A percentile compares a stretch with the other conserved stretches of the same genome.
These are phyloP conservation scores for Coremacera marginata DNA, from an alignment of 2,888 invertebrate species.

Conservation along the genomic window DNA sequence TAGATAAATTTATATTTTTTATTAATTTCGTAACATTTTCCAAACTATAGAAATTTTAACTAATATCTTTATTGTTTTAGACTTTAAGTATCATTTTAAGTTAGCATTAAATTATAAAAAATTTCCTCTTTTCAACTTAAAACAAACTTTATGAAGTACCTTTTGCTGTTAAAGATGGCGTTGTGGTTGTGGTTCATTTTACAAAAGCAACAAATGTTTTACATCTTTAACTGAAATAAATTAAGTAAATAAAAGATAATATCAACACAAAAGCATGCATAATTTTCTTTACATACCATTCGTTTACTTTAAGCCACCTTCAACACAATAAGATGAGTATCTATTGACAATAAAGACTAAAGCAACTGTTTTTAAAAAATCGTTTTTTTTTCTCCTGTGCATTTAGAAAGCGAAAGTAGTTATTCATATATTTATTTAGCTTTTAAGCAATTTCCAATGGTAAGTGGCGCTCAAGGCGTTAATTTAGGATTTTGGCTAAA, in stretches of 20 bases:
- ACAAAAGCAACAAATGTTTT: neutral
- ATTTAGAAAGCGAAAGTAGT: slow-evolving; percentile 32
- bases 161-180: neutral
- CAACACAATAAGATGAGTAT: too few species aligned
- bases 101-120: too few species aligned
- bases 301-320: too few species aligned
- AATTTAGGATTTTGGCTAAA: neutral
- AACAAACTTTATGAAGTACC: neutral
- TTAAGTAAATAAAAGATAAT: neutral
- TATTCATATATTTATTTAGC: neutral
- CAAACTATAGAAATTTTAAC: too few species aligned
- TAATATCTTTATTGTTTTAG: too few species aligned
- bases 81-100: too few species aligned
- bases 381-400: neutral
- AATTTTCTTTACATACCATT: neutral
- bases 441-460: neutral
- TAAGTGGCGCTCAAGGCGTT: neutral
- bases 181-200: neutral
- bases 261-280: neutral
- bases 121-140: neutral
- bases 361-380: neutral
- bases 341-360: neutral
- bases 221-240: neutral
- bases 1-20: too few species aligned
- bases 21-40: too few species aligned